Evolutionary conservation across 1,140 invertebrate species (phyloP), one percentile per base, ranked within the genome.

Genomic region (Aphis gossypii): DNA sequence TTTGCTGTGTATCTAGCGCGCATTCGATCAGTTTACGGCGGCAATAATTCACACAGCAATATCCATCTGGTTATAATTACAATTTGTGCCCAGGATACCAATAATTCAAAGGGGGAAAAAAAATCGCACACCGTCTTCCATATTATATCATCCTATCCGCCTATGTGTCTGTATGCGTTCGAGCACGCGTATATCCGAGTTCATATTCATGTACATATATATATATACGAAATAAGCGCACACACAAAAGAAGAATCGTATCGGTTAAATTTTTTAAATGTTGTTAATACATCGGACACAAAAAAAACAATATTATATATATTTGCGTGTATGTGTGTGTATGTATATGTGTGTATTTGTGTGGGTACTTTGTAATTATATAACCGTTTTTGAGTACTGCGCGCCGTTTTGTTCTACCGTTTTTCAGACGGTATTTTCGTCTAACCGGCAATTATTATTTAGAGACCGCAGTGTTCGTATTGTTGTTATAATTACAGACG

Each of bases 361-460:
- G 46, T 21, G n/a, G 38, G 21, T 83, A 56, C 82, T 48, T 84
- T 86, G 92, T 86, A 86, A 93, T 93, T 93, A 93, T 44, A 76
- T 5, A 86, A 86, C 82, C 38, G 92, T 93, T 93, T 93, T 86
- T 25, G n/a, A 25, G n/a, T 54, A 18, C 21, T 35, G 44, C 76
- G 2, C n/a, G 68, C 82, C 76, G 91, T 92, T 83, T 84, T 41
- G 90, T 35, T 92, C 90, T 92, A 92, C 90, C 91, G 91, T 92
- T 84, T 89, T 92, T 92, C 82, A 41, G 91, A 84, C 76, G 48
- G 46, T 25, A 30, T 92, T 54, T 51, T 48, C 23, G 92, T 93
- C 38, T 56, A 93, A 93, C 92, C 92, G 38, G 48, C 82, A 93
- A 93, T 93, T 84, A 92, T 92, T 91, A 92, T 48, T 51, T 25